Conservation (phyloP, 2,113 vertebrate genomes). For the Propithecus coquereli region DNA sequence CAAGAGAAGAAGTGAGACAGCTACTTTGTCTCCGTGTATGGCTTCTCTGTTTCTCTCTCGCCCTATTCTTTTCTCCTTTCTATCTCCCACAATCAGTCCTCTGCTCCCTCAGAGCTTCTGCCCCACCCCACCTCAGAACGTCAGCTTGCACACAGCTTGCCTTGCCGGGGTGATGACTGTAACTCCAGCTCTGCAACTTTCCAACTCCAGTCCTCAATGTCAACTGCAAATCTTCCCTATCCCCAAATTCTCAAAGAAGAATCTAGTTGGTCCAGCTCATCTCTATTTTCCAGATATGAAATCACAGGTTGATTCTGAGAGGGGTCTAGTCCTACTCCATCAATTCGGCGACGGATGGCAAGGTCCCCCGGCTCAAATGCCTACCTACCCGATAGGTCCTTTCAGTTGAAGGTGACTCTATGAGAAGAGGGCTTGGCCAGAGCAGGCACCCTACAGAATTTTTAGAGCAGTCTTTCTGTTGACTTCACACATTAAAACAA, state of each 20-base stretch:
- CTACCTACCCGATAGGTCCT: background rate
- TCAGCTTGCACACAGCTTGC: accelerated
- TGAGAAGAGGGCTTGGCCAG: background rate
- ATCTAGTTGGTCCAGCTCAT: background rate
- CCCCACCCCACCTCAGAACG: background rate
- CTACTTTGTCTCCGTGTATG: accelerated
- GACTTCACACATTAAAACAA: background rate
- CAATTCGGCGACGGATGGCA: background rate
- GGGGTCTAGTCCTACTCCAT: background rate
- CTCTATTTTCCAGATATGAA: background rate
- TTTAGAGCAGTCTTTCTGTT: background rate
- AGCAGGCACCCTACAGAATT: background rate
- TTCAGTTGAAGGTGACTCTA: accelerated
- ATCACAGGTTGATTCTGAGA: background rate
- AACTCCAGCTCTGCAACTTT: background rate
- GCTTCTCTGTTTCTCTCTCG: background rate
- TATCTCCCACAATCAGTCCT: background rate
- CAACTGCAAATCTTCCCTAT: background rate
- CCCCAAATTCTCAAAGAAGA: background rate
- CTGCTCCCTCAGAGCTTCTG: background rate
- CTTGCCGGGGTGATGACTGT: too few species aligned
- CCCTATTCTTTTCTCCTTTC: background rate
- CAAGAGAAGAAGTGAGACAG: background rate
- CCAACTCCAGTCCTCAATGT: too few species aligned
- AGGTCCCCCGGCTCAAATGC: too few species aligned